Evolutionary conservation across 2,113 vertebrate genomes (phyloP).

Genomic region (Grammomys dolichurus): DNA sequence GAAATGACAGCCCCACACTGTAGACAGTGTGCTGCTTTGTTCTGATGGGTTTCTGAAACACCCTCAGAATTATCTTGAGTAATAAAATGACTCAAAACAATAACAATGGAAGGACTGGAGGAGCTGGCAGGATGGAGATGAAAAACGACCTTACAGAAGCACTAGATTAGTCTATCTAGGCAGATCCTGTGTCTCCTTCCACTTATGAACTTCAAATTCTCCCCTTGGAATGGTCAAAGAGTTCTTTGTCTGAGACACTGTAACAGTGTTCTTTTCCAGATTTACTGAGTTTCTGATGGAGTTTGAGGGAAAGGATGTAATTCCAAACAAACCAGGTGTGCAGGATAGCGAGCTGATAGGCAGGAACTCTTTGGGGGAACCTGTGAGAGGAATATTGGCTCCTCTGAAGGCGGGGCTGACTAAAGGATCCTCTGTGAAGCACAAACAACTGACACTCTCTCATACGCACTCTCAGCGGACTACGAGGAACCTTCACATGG

Average conservation of each 20-base stretch:
- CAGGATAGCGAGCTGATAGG: slow-evolving; percentile 66
- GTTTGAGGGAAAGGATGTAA: slow-evolving; percentile 66
- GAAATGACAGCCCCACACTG: neutral
- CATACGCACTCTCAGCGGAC: neutral
- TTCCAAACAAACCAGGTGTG: slow-evolving; percentile 86
- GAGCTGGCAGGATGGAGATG: slow-evolving; percentile 62
- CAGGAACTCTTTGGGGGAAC: slow-evolving; percentile 66
- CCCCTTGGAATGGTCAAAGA: slow-evolving; percentile 81
- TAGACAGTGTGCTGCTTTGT: neutral
- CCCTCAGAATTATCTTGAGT: slow-evolving; percentile 45
- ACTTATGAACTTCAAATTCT: slow-evolving; percentile 75
- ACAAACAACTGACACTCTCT: neutral
- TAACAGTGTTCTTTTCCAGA: slow-evolving; percentile 77
- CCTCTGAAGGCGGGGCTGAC: slow-evolving; percentile 29
- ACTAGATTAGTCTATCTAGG: slow-evolving; percentile 77
- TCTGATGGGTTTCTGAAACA: slow-evolving; percentile 3
- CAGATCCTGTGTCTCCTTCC: slow-evolving; percentile 73
- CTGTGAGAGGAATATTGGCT: slow-evolving; percentile 49
- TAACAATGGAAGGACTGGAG: neutral
- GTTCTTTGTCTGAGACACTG: slow-evolving; percentile 79
- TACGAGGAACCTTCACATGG: neutral
- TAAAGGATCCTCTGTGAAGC: neutral
- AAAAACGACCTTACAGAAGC: slow-evolving; percentile 79
- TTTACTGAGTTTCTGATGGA: slow-evolving; percentile 72
- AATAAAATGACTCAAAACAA: slow-evolving; percentile 67